Base-by-base conservation (phyloP, 2,888 invertebrate genomes). In the Eupithecia insigniata region DNA sequence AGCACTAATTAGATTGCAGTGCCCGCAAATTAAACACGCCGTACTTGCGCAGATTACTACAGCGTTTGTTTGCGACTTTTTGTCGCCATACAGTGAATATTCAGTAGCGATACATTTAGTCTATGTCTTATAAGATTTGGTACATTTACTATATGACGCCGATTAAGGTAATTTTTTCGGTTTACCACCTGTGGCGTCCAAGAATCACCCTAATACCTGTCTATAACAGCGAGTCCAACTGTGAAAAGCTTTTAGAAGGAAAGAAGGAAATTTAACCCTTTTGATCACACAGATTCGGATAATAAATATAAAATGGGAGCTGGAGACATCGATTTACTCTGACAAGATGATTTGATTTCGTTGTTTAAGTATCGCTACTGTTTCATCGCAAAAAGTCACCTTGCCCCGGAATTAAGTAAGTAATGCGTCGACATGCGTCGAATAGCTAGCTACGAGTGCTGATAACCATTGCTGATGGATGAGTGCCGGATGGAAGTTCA, bases 381-480 rank as follows among this genome's bases (percentile, higher is more conserved):
- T 84, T 81, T 76, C 83, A 82, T 51, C 14, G 32, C 62, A 62
- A 34, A 69, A 64, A 64, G 36, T 43, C 62, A 26, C 32, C n/a
- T 36, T 39, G 46, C 18, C 14, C 22, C 62, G 8, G 36, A 39
- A 64, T 34, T 71, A 22, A 58, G 81, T 77, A 87, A 87, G 87
- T 85, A 85, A 86, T 88, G 87, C 87, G 82, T 75, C 75, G 81
- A 80, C 88, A 87, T 85, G 87, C 74, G 77, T 77, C 80, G 81
- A 79, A 79, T 83, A 81, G 62, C 65, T 22, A 26, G 66, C 65
- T 55, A 18, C 39, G 58, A 66, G 65, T 66, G 30, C 22, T 32
- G 26, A n/a, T 34, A 22, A 43, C 34, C 18, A 51, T 28, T 26
- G 30, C 32, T 26, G 46, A 62, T 46, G 51, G 46, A 62, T 46